Percentiles rank a stretch among this genome's conserved stretches.
phyloP scores from a whole-genome alignment of 2,113 vertebrate species.

The Rhagologus leucostigma region DNA sequence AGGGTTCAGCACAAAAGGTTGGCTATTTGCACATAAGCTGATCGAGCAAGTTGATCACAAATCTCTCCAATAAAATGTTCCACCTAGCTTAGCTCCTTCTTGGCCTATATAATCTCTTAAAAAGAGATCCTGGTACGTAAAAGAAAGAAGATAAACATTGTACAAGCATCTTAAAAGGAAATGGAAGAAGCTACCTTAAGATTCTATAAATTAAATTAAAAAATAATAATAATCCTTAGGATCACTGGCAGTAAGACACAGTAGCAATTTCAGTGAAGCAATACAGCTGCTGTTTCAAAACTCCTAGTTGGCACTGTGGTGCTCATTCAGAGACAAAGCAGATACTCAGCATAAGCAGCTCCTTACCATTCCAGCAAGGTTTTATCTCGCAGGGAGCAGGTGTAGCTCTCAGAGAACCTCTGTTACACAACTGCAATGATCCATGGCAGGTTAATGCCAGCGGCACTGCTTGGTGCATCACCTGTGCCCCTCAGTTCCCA shows the following conservation, averaged over 20 bases:
- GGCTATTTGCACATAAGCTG: neutral
- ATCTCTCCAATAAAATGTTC: neutral
- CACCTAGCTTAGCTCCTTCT: neutral
- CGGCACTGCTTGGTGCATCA: neutral
- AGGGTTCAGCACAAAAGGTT: neutral
- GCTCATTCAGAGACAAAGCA: neutral
- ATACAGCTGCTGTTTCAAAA: neutral
- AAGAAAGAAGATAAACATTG: neutral
- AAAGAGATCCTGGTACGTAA: neutral
- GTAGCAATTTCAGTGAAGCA: neutral
- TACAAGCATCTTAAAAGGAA: neutral
- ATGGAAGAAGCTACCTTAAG: neutral
- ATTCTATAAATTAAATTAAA: neutral
- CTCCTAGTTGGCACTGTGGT: neutral
- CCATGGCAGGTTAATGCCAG: neutral
- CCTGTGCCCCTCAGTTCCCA: neutral
- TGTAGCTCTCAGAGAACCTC: neutral
- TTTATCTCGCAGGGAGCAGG: neutral
- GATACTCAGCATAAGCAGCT: neutral
- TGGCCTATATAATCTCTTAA: neutral
- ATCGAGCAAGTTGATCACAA: neutral
- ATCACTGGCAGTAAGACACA: neutral
- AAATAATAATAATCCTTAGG: neutral
- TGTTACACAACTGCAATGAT: neutral
- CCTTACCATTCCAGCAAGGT: neutral